Base-by-base conservation (phyloP, 2,113 vertebrate genomes). In the Coturnix japonica region DNA sequence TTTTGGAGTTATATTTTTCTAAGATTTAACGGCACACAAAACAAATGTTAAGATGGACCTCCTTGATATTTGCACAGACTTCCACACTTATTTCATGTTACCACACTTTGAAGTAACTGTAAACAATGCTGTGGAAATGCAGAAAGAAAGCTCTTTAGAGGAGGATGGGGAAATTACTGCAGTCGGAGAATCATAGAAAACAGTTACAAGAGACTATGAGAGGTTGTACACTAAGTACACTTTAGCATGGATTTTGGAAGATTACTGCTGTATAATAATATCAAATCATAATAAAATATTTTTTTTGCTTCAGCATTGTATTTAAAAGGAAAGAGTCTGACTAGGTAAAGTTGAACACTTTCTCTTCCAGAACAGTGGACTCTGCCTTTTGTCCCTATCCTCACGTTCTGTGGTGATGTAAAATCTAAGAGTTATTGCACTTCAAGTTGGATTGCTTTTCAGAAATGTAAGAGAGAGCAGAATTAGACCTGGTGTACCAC, bases 71-170 rank as follows among this genome's bases (percentile, higher is more conserved):
- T 88, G 54, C 47, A 59, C 39, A 76, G 69, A 49, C 51, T 61
- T 75, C 43, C 87, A 83, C 3, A 26, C 75, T 92, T 83, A 71
- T 85, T 91, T 83, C 64, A 87, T 90, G 91, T 91, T 90, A 71
- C 72, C 47, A 64, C n/a, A 88, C 72, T 96, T 88, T 71, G 87
- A 92, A 91, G 72, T 91, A 54, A 80, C 80, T 85, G 56, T 83
- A 81, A 89, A 67, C 37, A 91, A 44, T 67, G 22, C 26, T 71
- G 85, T 83, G 76, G 87, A 94, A 94, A 87, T 85, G 64, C 2
- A 81, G 85, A 89, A 92, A 23, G 44, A 90, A 90, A 70, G 83
- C 7, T 91, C 81, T 74, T 54, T 80, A 77, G 87, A 91, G 91
- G 83, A 90, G 49, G 46, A 83, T 22, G 17, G 31, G 33, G 61